Base-by-base conservation (phyloP, 92 coral and sea anemone genomes). In the Parazoanthus swiftii region DNA sequence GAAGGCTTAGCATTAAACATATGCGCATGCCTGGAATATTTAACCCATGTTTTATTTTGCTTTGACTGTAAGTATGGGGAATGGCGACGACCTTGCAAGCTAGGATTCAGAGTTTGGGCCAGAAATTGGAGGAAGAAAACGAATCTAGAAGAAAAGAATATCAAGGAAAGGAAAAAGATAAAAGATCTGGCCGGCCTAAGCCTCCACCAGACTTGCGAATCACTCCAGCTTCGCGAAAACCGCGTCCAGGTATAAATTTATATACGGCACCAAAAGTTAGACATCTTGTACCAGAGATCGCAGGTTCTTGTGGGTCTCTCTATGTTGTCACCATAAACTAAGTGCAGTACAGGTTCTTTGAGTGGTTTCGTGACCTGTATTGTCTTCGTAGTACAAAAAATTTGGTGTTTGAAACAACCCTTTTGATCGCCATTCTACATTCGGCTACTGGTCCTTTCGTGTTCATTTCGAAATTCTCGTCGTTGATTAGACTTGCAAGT, bases 71-170 rank as follows among this genome's bases (percentile, higher is more conserved):
- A 95, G 94, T 94, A 94, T 94, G 98, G 98, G 93, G 94, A 76
- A 95, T 95, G 98, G 98, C 98, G 92, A 92, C 93, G 72, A 92
- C 93, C 82, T 80, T 95, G 79, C 98, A 95, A 88, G 91, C 95
- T 81, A 95, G 92, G 89, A 95, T 95, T 80, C 96, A 95, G 84
- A 95, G 98, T 84, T 88, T 95, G 92, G 98, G 98, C 80, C 94
- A 91, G 85, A 89, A 94, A 90, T 80, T 95, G 80, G 91, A 94
- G 85, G 98, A 93, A 87, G 98, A 95, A 88, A 89, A 91, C 93
- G 92, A 93, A 80, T 90, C 96, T 20, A 95, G 93, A 85, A 89
- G 92, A 72, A 93, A 91, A 50, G 95, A 93, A 46, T 77, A 86
- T 58, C 58, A 88, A 48, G 93, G 86, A 44, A 75, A 86, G 77